Base-by-base conservation (phyloP, 1,140 invertebrate genomes). In the Drosophila guanche region DNA sequence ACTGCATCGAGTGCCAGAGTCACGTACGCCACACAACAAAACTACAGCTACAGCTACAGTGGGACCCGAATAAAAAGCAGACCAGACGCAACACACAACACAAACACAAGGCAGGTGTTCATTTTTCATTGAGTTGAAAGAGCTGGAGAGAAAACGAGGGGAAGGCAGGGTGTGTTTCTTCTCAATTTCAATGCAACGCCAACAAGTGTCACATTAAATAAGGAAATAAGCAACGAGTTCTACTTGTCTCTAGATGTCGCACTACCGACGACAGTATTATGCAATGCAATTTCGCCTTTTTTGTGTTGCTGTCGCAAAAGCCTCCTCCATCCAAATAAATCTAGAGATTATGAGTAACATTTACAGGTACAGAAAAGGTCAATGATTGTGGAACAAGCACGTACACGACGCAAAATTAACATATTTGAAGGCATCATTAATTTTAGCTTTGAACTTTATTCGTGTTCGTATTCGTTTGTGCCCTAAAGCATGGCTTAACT, bases 161-260 rank as follows among this genome's bases (percentile, higher is more conserved):
- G 42, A 47, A 5, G n/a, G 59, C 16, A 16, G 14, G 29, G 37
- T 58, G 22, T 5, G 52, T 33, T 67, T 16, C 81, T 74, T 80
- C 81, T 85, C 81, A 80, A 58, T 86, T 88, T 81, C 81, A 86
- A 81, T 88, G 83, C 81, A 79, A 81, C 65, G 61, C 73, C 60
- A 72, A 78, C 78, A 88, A 86, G 83, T 88, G 83, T 81, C 81
- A 88, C 56, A 57, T 86, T 88, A 75, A 86, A 88, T 88, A 86
- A 86, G 81, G 81, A 86, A 86, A 81, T 78, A 74, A 37, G 75
- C 78, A 76, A 86, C 72, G 72, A 86, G 70, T 74, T 74, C 69
- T 74, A 55, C 51, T 65, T 74, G 33, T 48, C 45, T 25, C 25
- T 45, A 37, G 53, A 25, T 70, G 59, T 72, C 56, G 45, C 55